Evolutionary conservation across 2,797 vertebrate species (phyloP).

Genomic region (Sebastes trivittatus): DNA sequence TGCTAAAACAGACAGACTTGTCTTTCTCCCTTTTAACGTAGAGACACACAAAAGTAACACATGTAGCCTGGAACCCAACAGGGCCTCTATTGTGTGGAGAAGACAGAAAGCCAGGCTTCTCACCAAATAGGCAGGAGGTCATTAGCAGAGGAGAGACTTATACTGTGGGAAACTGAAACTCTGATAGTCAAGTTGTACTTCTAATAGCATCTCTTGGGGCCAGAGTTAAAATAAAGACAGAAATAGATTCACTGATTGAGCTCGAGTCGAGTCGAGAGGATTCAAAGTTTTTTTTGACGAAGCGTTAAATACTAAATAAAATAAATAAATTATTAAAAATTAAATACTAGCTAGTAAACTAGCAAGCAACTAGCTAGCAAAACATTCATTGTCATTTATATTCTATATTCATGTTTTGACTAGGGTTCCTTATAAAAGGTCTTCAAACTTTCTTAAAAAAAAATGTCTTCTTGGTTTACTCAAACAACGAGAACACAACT

Average conservation of each 20-base stretch:
- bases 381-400: neutral
- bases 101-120: constrained; percentile 14
- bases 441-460: neutral
- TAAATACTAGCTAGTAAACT: neutral
- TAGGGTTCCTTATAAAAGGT: neutral
- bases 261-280: neutral
- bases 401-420: neutral
- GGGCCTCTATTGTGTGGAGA: neutral
- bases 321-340: too few relatives aligned
- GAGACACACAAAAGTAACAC: constrained; percentile 30
- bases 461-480: neutral
- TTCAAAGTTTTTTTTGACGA: neutral
- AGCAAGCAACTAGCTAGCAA: neutral
- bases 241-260: neutral
- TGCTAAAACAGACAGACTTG: constrained; percentile 39
- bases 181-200: neutral
- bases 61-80: neutral
- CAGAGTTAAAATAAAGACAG: neutral
- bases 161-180: neutral
- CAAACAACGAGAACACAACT: neutral
- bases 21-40: constrained; percentile 46
- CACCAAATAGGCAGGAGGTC: constrained; percentile 4
- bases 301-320: neutral
- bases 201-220: neutral
- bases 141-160: neutral